Conservation (phyloP, 2,113 vertebrate genomes). For the Nesoenas mayeri region DNA sequence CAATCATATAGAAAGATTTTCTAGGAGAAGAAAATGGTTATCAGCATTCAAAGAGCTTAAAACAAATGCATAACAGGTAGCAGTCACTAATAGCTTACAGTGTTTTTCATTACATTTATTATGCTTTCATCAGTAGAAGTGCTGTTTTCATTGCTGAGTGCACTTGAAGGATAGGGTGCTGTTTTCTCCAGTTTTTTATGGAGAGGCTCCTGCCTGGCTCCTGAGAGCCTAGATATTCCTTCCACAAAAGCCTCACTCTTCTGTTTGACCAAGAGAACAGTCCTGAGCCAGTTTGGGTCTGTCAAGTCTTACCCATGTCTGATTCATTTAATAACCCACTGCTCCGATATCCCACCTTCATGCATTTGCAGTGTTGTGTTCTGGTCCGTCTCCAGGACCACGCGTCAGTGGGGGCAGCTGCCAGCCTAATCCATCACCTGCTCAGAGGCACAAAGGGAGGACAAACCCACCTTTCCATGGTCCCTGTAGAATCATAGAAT, state of each 20-base stretch:
- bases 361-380: neutral
- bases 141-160: neutral
- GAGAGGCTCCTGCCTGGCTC: neutral
- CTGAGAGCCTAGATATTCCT: neutral
- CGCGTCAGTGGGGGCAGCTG: rapidly evolving
- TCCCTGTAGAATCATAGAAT: too few species aligned
- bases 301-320: neutral
- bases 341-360: neutral
- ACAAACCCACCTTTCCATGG: neutral
- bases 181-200: neutral
- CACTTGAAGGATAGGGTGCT: neutral
- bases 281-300: neutral
- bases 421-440: neutral
- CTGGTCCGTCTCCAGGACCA: neutral
- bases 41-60: neutral
- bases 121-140: neutral
- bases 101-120: constrained; percentile 18
- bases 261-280: neutral
- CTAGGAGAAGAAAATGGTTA: neutral
- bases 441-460: neutral
- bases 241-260: neutral
- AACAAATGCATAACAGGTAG: neutral
- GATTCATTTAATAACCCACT: neutral
- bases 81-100: neutral
- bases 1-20: neutral